phyloP scores from a whole-genome alignment of 2,888 invertebrate genomes.

The Coelogynopora nodosa region DNA sequence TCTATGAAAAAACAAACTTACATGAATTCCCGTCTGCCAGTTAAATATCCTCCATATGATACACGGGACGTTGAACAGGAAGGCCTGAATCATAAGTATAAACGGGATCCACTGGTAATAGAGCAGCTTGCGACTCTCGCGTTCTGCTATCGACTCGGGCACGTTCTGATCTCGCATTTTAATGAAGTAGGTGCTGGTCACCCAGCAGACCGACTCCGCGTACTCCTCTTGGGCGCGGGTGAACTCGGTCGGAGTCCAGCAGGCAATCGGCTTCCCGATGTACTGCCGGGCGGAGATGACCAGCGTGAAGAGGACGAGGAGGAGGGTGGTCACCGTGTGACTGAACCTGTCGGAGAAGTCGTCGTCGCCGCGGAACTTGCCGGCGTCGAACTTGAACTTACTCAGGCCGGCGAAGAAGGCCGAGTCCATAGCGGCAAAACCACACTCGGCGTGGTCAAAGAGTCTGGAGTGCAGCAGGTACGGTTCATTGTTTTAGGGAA shows the following conservation, averaged over 20 bases:
- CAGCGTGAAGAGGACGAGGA: slow-evolving; percentile 84
- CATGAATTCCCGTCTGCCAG: slow-evolving; percentile 57
- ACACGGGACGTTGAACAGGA: slow-evolving; percentile 63
- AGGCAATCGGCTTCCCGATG: slow-evolving; percentile 94
- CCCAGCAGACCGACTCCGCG: slow-evolving; percentile 65
- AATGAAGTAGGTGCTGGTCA: slow-evolving; percentile 64
- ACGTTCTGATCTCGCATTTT: slow-evolving; percentile 61
- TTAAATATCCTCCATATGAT: slow-evolving; percentile 63
- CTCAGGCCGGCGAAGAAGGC: slow-evolving; percentile 44
- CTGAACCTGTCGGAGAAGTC: slow-evolving; percentile 62
- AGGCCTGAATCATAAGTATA: slow-evolving; percentile 63
- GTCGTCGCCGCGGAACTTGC: slow-evolving; percentile 57
- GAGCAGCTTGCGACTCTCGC: slow-evolving; percentile 58
- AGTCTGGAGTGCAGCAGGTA: too few species aligned
- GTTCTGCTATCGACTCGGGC: slow-evolving; percentile 59
- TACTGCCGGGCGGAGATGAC: too few species aligned
- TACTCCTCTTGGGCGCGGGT: too few species aligned
- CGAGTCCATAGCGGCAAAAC: too few species aligned
- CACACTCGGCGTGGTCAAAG: too few species aligned
- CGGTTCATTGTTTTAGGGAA: too few species aligned
- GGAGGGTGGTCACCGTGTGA: slow-evolving; percentile 65
- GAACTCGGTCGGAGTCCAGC: slow-evolving; percentile 67
- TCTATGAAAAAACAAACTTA: slow-evolving; percentile 47
- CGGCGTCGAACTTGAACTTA: slow-evolving; percentile 45
- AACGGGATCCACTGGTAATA: slow-evolving; percentile 63